phyloP scores from a whole-genome alignment of 53 echinoderm and acorn worm species.

The Luidia sarsii region DNA sequence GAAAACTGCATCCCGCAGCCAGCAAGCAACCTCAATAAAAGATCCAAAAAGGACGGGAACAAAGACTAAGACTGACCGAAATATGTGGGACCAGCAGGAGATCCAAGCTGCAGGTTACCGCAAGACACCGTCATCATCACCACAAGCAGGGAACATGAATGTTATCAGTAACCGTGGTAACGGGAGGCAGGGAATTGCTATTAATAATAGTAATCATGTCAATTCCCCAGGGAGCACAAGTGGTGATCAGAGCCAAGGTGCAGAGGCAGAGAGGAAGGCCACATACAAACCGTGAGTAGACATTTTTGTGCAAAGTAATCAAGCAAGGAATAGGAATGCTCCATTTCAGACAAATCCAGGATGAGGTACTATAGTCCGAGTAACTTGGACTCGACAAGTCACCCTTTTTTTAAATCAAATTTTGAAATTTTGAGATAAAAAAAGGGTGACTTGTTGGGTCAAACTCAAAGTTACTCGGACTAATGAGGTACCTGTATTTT shows the following conservation, averaged over 20 bases:
- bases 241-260: neutral
- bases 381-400: too few species aligned
- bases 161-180: neutral
- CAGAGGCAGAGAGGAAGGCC: conserved; percentile 2
- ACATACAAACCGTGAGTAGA: conserved; percentile 36
- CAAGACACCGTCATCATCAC: neutral
- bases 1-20: neutral
- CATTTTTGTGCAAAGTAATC: too few species aligned
- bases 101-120: neutral
- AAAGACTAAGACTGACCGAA: neutral
- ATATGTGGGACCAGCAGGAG: conserved; percentile 58
- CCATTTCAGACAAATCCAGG: too few species aligned
- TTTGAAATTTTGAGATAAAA: too few species aligned
- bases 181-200: neutral
- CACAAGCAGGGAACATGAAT: conserved; percentile 10
- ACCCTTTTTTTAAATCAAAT: too few species aligned
- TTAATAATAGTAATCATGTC: neutral
- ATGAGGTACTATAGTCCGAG: too few species aligned
- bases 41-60: neutral
- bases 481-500: too few species aligned
- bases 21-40: neutral
- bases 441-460: too few species aligned
- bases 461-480: too few species aligned
- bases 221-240: neutral
- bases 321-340: too few species aligned